phyloP scores from a whole-genome alignment of 2,888 invertebrate species.

The Leucophora obtusa region DNA sequence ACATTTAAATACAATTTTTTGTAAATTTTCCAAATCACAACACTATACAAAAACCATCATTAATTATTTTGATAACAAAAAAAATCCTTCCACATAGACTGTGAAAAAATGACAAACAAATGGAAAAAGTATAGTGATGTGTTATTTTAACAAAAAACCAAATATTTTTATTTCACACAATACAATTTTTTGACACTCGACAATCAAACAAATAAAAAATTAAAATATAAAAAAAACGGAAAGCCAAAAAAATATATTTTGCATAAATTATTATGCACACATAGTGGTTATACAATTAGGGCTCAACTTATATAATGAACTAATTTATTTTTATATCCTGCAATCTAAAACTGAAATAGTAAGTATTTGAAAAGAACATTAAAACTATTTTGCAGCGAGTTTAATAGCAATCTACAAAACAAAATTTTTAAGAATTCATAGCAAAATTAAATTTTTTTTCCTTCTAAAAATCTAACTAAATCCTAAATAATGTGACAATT shows the following conservation, averaged over 20 bases:
- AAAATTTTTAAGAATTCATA: too few relatives aligned
- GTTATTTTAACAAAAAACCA: constrained; percentile 32
- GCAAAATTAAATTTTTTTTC: too few relatives aligned
- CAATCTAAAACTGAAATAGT: too few relatives aligned
- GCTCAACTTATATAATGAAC: background rate
- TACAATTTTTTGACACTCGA: constrained; percentile 44
- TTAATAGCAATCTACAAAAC: too few relatives aligned
- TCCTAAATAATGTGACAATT: too few relatives aligned
- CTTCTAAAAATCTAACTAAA: too few relatives aligned
- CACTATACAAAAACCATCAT: constrained; percentile 38
- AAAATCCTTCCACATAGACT: constrained; percentile 5
- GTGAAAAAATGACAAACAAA: constrained; percentile 18
- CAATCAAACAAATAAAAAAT: constrained; percentile 32
- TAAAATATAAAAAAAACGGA: background rate
- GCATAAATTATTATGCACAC: constrained; percentile 55
- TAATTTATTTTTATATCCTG: too few relatives aligned
- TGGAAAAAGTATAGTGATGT: constrained; percentile 35
- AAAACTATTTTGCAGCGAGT: too few relatives aligned
- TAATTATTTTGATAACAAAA: constrained; percentile 53
- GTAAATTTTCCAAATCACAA: constrained; percentile 44
- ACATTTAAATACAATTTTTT: background rate
- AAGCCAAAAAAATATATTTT: constrained; percentile 48
- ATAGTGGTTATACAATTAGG: background rate
- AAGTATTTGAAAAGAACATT: too few relatives aligned
- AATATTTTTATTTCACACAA: constrained; percentile 48